Percentiles rank a stretch among this genome's conserved stretches.
Conservation (phyloP, 2,888 invertebrate species). For the Catocala fraxini region DNA sequence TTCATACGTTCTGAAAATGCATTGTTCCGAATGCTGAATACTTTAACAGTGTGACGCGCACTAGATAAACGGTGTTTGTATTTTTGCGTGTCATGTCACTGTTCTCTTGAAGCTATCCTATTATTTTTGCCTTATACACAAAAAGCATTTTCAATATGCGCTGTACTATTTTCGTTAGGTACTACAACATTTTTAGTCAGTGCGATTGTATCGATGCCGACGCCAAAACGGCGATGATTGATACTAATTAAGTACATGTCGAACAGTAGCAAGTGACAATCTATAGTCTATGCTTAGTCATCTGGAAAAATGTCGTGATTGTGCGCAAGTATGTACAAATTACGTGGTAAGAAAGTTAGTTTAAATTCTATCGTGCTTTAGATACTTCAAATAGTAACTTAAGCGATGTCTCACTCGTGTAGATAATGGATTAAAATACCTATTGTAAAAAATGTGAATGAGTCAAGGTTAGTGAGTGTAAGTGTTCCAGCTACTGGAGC, state of each 20-base stretch:
- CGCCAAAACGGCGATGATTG: too few relatives aligned
- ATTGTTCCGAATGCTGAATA: slow-evolving; percentile 36
- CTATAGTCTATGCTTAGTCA: too few relatives aligned
- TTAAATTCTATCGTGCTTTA: too few relatives aligned
- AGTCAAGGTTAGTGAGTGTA: slow-evolving; percentile 59
- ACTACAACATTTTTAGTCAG: too few relatives aligned
- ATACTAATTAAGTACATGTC: too few relatives aligned
- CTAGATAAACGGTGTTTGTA: slow-evolving; percentile 8
- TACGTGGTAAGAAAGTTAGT: too few relatives aligned
- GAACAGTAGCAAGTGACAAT: too few relatives aligned
- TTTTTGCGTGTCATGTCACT: slow-evolving; percentile 23
- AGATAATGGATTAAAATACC: slow-evolving; percentile 23
- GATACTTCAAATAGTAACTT: too few relatives aligned
- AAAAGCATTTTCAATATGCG: background rate
- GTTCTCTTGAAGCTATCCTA: slow-evolving; percentile 14
- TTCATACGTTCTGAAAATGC: slow-evolving; percentile 43
- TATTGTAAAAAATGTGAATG: slow-evolving; percentile 43
- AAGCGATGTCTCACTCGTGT: background rate
- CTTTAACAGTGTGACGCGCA: slow-evolving; percentile 7
- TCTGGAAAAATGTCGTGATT: too few relatives aligned
- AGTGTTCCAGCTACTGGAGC: slow-evolving; percentile 55
- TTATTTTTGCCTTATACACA: slow-evolving; percentile 4
- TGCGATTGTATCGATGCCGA: too few relatives aligned
- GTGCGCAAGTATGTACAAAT: too few relatives aligned
- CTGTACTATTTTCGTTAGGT: too few relatives aligned